Conservation (phyloP, 2,113 vertebrate species). For the Seriola rivoliana region DNA sequence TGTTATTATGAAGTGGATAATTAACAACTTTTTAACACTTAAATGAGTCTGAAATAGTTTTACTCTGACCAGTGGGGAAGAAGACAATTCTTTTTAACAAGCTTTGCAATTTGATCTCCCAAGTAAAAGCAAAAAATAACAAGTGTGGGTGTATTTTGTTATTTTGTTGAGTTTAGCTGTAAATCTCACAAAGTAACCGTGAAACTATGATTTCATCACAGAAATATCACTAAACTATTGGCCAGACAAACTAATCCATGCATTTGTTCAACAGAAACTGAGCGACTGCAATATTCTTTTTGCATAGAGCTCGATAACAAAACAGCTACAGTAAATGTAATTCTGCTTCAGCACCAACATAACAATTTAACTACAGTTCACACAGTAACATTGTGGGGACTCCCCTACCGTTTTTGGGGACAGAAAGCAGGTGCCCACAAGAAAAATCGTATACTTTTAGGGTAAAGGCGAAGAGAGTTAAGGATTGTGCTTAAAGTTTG, state of each 20-base stretch:
- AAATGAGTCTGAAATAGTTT: not conserved
- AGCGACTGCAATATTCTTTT: not conserved
- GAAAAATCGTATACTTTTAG: too few species aligned
- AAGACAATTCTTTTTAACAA: not conserved
- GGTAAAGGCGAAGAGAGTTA: too few species aligned
- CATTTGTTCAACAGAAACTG: not conserved
- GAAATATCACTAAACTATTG: not conserved
- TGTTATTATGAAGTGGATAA: not conserved
- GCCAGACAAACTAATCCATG: not conserved
- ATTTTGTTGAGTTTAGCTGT: not conserved
- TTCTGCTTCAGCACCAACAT: too few species aligned
- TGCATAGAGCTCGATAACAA: not conserved
- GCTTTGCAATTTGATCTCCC: not conserved
- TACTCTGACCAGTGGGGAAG: not conserved
- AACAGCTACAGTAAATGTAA: too few species aligned
- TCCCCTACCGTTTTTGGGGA: too few species aligned
- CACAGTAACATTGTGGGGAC: too few species aligned
- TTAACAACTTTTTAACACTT: too few species aligned
- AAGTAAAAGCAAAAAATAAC: not conserved
- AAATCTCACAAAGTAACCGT: conserved; percentile 1
- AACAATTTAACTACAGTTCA: too few species aligned
- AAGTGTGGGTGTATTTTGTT: not conserved
- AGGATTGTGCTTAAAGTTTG: too few species aligned
- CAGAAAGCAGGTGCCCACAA: too few species aligned
- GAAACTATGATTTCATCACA: not conserved